Conservation (phyloP, 35 echinoderm and acorn worm species). For the Stichopus chloronotus region DNA sequence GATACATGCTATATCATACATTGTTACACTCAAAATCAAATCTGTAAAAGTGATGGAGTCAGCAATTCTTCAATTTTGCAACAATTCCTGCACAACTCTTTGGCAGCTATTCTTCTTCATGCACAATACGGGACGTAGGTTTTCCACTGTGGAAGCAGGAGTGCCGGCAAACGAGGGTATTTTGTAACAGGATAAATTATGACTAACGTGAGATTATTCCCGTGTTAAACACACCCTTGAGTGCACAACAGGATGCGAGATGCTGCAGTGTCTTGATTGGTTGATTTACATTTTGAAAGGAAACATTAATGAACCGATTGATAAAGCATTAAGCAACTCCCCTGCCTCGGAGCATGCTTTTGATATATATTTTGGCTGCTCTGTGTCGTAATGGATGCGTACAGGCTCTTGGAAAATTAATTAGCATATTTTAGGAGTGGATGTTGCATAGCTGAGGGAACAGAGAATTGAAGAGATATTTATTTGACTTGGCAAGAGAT, state of each 20-base stretch:
- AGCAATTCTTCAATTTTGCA: background rate
- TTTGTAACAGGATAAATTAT: background rate
- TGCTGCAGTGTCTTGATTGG: background rate
- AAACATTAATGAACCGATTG: constrained; percentile 25
- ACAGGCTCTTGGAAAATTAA: constrained; percentile 26
- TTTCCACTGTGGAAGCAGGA: background rate
- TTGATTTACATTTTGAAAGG: constrained; percentile 20
- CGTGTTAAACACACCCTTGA: constrained; percentile 14
- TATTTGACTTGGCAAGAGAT: background rate
- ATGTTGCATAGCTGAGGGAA: constrained; percentile 25
- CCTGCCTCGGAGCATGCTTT: background rate
- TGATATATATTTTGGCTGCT: background rate
- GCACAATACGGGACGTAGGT: background rate
- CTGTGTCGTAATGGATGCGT: constrained; percentile 1
- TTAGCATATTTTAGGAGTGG: constrained; percentile 45
- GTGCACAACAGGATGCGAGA: constrained; percentile 13
- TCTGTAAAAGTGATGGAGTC: background rate
- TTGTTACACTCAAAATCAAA: background rate
- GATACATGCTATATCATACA: background rate
- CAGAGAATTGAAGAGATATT: background rate
- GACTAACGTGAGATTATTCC: constrained; percentile 14
- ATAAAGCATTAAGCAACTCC: constrained; percentile 24
- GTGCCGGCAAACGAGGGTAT: background rate
- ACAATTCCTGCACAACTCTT: background rate
- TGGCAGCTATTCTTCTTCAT: background rate